Evolutionary conservation across 2,888 invertebrate genomes (phyloP), one percentile per base, ranked within the genome.

Genomic region (Brachyopa scutellaris): DNA sequence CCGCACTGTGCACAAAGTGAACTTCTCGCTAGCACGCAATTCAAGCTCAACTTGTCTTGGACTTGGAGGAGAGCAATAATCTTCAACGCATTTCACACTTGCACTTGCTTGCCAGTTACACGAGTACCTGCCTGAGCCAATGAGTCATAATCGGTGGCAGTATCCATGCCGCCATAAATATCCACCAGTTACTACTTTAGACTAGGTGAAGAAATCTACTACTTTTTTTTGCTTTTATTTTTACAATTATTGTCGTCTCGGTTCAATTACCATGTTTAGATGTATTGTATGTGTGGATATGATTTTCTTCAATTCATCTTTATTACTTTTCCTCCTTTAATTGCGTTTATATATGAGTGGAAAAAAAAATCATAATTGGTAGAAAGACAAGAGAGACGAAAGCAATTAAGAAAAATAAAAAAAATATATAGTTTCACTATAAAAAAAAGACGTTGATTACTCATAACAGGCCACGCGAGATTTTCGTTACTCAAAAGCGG

Each of bases 201-300:
- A 29, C 19, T 42, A 38, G 8, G 21, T 49, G 47, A 47, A 57
- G 33, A 66, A 66, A 57, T 57, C 31, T 11, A 11, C 23, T 9
- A 40, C 15, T 19, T 45, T 45, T 21, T 57, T 40, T 13, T 57
- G 8, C 7, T 8, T 40, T 36, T 7, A n/a, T n/a, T n/a, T n/a
- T n/a, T n/a, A n/a, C n/a, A n/a, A n/a, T n/a, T 19, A 38, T n/a
- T 40, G 38, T 66, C 19, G 57, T 51, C 45, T 73, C 73, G 64
- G 66, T 74, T 74, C 74, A 74, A 74, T 66, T 74, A 74, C 49
- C 66, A 15, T 57, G n/a, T n/a, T n/a, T n/a, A n/a, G n/a, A 40
- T 49, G 36, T 33, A 36, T 9, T 26, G 47, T 5, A 17, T 55
- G n/a, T n/a, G n/a, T n/a, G n/a, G n/a, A 55, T 21, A 61, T 9